Conservation (phyloP, 2,797 vertebrate genomes). For the Prionace glauca region DNA sequence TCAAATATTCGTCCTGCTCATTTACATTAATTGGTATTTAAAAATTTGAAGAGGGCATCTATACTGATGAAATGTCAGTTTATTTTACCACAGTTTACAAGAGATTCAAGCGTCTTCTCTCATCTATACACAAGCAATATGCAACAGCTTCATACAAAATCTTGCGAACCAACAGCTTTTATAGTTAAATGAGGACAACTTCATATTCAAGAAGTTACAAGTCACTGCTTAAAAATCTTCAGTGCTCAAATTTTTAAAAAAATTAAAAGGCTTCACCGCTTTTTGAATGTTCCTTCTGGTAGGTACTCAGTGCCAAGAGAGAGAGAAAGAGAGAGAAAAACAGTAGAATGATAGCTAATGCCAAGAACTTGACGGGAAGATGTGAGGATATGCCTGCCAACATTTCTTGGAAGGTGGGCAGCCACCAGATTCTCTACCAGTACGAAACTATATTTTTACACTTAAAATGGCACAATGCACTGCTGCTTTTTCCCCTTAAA, state of each 20-base stretch:
- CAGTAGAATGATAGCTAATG: neutral
- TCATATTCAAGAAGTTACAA: neutral
- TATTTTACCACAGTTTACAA: constrained; percentile 33
- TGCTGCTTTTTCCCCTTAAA: neutral
- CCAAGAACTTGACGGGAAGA: neutral
- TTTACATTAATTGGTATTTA: neutral
- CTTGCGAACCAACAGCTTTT: neutral
- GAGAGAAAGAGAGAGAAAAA: too few species aligned
- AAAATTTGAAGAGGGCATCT: neutral
- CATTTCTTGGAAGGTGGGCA: neutral
- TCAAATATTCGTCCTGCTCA: neutral
- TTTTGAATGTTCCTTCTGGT: neutral
- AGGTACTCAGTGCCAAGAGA: neutral
- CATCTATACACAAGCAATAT: neutral
- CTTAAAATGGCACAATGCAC: neutral
- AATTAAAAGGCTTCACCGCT: neutral
- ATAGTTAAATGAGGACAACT: neutral
- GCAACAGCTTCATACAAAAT: constrained; percentile 8
- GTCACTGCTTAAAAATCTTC: neutral
- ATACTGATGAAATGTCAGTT: neutral
- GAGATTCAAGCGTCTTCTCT: constrained; percentile 9
- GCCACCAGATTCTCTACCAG: neutral
- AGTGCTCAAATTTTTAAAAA: too few species aligned
- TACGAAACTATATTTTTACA: neutral
- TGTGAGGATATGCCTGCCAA: too few species aligned